These are phyloP conservation scores for Corvus cornix DNA, from an alignment of 2,113 vertebrate species.

Conservation along the genomic window DNA sequence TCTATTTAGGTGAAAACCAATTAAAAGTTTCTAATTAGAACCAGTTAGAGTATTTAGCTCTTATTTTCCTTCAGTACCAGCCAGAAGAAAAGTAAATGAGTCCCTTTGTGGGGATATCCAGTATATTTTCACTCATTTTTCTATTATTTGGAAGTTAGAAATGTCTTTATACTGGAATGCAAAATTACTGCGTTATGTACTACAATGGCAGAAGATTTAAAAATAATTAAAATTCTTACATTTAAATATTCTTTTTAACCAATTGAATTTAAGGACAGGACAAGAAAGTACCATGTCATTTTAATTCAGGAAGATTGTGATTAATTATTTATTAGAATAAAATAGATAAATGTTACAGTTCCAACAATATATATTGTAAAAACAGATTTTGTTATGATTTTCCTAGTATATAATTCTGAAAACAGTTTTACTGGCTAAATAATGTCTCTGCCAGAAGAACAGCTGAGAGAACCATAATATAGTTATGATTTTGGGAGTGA, in stretches of 20 bases:
- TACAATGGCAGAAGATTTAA: neutral
- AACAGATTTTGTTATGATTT: neutral
- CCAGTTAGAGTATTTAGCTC: neutral
- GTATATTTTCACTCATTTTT: neutral
- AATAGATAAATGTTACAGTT: neutral
- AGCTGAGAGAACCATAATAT: neutral
- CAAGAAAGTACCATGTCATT: neutral
- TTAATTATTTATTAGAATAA: neutral
- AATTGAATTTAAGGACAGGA: neutral
- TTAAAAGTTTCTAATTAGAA: neutral
- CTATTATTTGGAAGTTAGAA: neutral
- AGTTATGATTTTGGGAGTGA: neutral
- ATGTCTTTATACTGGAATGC: neutral
- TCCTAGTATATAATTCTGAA: neutral
- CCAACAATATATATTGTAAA: neutral
- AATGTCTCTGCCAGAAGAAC: neutral
- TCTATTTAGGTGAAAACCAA: neutral
- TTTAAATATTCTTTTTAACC: neutral
- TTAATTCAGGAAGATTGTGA: neutral
- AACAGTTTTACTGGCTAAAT: neutral
- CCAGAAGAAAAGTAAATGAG: neutral
- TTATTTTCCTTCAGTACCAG: neutral
- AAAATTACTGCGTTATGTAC: neutral
- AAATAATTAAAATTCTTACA: neutral
- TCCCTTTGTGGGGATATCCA: neutral